Conservation (phyloP, 2,113 vertebrate genomes). For the Pundamilia nyererei region DNA sequence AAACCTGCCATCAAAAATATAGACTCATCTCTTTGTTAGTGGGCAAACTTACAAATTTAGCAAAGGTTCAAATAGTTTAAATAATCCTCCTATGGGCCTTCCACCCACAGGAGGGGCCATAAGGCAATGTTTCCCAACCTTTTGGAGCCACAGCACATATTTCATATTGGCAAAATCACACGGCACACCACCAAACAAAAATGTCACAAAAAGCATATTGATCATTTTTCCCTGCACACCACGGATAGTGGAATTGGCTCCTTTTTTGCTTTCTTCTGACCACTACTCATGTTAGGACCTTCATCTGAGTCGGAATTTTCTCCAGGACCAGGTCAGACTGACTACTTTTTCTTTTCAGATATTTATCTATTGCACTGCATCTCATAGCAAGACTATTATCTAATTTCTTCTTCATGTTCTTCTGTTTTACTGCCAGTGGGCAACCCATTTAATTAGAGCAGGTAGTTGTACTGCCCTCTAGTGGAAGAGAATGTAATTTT, state of each 20-base stretch:
- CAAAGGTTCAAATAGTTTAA: neutral
- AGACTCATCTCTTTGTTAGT: neutral
- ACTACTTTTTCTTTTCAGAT: neutral
- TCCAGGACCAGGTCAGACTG: neutral
- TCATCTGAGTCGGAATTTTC: fast-evolving
- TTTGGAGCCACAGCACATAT: neutral
- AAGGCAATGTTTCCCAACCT: neutral
- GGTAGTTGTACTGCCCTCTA: neutral
- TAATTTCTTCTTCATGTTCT: neutral
- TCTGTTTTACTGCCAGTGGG: neutral
- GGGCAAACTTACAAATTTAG: neutral
- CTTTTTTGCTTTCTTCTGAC: neutral
- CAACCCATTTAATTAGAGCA: neutral
- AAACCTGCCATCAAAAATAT: neutral
- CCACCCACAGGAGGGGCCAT: neutral
- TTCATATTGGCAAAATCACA: neutral
- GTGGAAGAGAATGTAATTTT: neutral
- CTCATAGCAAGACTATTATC: neutral
- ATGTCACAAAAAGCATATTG: neutral
- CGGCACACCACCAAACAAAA: neutral
- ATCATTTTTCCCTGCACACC: neutral
- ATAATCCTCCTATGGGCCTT: fast-evolving
- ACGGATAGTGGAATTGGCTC: neutral
- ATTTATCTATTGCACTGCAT: neutral
- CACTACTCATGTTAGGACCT: fast-evolving